These are phyloP conservation scores for Novumbra hubbsi DNA, from an alignment of 2,797 vertebrate genomes.

Conservation along the genomic window DNA sequence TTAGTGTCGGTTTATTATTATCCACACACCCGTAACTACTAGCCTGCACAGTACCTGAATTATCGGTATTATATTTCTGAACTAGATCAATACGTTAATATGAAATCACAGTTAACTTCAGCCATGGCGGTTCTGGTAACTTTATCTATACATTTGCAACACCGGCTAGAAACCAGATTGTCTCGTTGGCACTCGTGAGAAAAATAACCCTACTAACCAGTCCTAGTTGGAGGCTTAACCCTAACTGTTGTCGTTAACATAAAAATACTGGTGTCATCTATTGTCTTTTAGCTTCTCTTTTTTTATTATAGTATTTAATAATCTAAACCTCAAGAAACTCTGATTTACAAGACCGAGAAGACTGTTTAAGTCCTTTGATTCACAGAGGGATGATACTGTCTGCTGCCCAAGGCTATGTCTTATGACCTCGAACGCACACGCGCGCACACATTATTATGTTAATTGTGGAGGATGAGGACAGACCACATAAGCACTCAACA, in stretches of 20 bases:
- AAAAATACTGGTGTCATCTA: slow-evolving; percentile 1
- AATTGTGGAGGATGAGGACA: background rate
- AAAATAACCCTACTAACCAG: background rate
- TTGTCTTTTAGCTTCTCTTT: background rate
- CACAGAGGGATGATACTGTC: slow-evolving; percentile 38
- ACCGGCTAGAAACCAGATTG: background rate
- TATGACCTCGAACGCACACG: slow-evolving; percentile 51
- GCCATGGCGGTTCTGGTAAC: background rate
- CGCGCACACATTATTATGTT: slow-evolving; percentile 5
- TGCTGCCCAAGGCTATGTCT: slow-evolving; percentile 58
- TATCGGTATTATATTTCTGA: background rate
- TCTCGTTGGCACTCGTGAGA: background rate
- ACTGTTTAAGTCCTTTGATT: background rate
- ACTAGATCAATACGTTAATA: background rate
- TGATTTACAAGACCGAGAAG: background rate
- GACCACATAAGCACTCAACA: background rate
- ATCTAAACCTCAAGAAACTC: background rate
- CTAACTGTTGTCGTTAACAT: background rate
- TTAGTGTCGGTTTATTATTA: background rate
- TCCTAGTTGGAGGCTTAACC: background rate
- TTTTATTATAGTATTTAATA: background rate
- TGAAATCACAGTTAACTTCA: background rate
- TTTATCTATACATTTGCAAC: background rate
- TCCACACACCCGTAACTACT: background rate
- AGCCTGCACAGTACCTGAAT: no score